Evolutionary conservation across 1,140 invertebrate species (phyloP), one percentile per base, ranked within the genome.

Genomic region (Polypedilum pembai): DNA sequence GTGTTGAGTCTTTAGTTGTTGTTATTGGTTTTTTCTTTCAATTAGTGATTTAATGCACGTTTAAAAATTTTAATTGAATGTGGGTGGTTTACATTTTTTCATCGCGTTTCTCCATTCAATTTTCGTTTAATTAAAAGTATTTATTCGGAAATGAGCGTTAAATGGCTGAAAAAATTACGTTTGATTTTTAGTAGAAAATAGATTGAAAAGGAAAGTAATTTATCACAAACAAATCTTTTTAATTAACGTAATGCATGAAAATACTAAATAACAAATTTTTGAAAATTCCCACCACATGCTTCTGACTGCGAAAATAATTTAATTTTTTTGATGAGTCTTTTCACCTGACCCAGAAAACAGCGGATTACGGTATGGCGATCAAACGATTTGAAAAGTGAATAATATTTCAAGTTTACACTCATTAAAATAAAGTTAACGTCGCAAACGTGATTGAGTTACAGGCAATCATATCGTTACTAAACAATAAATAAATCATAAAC

Each of bases 31-130:
- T 33, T 56, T 56, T 56, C 45, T n/a, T 56, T 56, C 45, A 56
- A 56, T 56, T 56, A 56, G n/a, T n/a, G 45, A 56, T 56, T 56
- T 56, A 56, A 56, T 56, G 15, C 45, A 56, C 45, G 45, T 56
- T n/a, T 12, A 10, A 56, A 56, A 12, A 15, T 12, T 45, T 4
- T 56, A 56, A 56, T n/a, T 56, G 45, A 56, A 56, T 56, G 45
- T 56, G 45, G 45, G 45, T 56, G 45, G 12, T 33, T 33, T 33
- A 3, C 24, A 33, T 33, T 33, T 33, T 33, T 33, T 33, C 24
- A 33, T 33, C 24, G 24, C 24, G 24, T 33, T 33, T 33, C 24
- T 33, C 24, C 1, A 33, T 33, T 33, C 5, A 33, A 33, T 33
- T 33, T 33, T 33, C 24, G 24, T 33, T 33, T 33, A 33, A 33